Evolutionary conservation across 1,140 invertebrate species (phyloP).

Genomic region (Apis laboriosa): DNA sequence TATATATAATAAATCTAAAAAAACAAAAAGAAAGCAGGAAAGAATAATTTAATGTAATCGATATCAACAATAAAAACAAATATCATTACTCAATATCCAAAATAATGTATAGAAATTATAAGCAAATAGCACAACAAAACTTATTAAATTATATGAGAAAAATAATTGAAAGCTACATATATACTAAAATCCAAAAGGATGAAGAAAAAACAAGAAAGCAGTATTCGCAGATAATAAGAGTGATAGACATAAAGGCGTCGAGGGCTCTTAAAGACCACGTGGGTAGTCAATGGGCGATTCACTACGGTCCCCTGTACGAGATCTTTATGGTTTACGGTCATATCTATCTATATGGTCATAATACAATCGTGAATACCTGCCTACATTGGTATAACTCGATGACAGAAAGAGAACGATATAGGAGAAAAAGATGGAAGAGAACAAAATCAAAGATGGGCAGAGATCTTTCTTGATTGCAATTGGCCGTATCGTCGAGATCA

Average conservation of each 20-base stretch:
- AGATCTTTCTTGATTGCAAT: slow-evolving; percentile 39
- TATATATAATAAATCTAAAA: too few species aligned
- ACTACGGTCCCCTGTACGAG: slow-evolving; percentile 37
- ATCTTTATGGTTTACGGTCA: slow-evolving; percentile 62
- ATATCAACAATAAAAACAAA: too few species aligned
- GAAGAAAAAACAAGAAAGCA: neutral
- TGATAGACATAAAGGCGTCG: slow-evolving; percentile 22
- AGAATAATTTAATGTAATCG: too few species aligned
- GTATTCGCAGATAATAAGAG: neutral
- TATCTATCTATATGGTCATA: slow-evolving; percentile 50
- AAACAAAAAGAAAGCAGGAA: too few species aligned
- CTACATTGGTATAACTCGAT: slow-evolving; percentile 48
- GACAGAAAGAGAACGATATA: neutral
- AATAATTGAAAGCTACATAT: neutral
- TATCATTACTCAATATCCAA: too few species aligned
- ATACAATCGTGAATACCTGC: slow-evolving; percentile 35
- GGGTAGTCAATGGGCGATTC: slow-evolving; percentile 66
- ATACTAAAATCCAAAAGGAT: neutral
- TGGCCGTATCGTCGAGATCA: slow-evolving; percentile 44
- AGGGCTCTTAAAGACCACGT: slow-evolving; percentile 32
- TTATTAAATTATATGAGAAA: neutral
- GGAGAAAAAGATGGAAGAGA: too few species aligned
- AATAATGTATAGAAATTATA: too few species aligned
- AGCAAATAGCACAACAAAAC: too few species aligned
- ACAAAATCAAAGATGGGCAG: slow-evolving; percentile 59